phyloP scores from a whole-genome alignment of 2,113 vertebrate species.

The Rhabdomys dilectus region DNA sequence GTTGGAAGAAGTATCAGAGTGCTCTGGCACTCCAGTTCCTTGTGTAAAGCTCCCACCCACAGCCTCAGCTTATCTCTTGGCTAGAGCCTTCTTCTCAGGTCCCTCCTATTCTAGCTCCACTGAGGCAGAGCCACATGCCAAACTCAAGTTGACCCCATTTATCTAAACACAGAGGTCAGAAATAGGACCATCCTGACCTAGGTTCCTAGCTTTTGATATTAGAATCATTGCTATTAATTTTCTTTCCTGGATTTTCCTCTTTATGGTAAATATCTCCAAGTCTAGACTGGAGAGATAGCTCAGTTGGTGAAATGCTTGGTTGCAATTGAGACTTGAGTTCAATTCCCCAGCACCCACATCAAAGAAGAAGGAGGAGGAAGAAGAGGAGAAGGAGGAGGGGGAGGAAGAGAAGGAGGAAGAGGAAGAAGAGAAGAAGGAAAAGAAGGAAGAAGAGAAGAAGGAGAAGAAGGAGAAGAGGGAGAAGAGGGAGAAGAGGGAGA shows the following conservation, averaged over 20 bases:
- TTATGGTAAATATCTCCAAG: slow-evolving; percentile 30
- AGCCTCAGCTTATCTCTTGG: background rate
- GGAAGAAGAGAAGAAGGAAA: rapidly evolving
- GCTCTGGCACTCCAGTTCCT: background rate
- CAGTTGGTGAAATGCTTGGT: background rate
- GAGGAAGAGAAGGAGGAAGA: background rate
- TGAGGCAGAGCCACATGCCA: background rate
- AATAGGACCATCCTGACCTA: background rate
- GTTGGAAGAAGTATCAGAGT: background rate
- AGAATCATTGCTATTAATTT: background rate
- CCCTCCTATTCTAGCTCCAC: background rate
- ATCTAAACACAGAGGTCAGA: background rate
- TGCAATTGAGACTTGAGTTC: background rate
- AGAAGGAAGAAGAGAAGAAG: no score
- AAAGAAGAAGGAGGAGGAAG: background rate
- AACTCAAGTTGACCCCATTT: background rate
- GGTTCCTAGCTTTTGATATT: slow-evolving; percentile 32
- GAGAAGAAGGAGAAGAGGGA: background rate
- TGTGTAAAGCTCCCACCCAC: background rate
- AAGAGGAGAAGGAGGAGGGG: background rate
- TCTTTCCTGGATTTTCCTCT: slow-evolving; percentile 54
- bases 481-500: rapidly evolving
- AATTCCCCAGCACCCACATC: background rate
- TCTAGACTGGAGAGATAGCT: no score
- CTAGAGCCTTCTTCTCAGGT: background rate